Evolutionary conservation across 2,888 invertebrate species (phyloP).

Genomic region (Microctonus hyperodae): DNA sequence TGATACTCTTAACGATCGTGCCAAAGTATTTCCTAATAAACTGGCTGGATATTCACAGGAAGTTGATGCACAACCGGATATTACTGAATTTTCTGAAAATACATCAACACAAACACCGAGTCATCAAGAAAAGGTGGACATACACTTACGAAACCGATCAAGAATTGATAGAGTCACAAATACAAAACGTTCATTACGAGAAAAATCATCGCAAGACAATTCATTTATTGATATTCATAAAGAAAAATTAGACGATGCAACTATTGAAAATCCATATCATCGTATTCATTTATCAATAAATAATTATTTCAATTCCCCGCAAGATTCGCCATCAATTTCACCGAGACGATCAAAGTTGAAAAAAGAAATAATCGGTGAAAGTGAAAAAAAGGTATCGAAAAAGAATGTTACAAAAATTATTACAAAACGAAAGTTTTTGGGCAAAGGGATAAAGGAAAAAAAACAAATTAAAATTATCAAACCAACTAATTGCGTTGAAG

Average conservation of each 20-base stretch:
- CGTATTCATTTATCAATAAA: constrained; percentile 10
- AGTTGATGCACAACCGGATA: not conserved
- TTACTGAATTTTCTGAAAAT: not conserved
- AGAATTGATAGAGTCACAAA: not conserved
- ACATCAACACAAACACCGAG: not conserved
- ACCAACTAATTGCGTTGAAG: not conserved
- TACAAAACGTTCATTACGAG: not conserved
- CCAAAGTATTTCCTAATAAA: not conserved
- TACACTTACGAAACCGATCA: not conserved
- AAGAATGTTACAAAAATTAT: not conserved
- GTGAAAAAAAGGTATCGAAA: not conserved
- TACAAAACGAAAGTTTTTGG: constrained; percentile 2
- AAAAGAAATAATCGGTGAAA: not conserved
- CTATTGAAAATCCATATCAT: not conserved
- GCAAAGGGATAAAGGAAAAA: not conserved
- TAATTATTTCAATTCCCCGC: constrained; percentile 14
- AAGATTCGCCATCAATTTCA: not conserved
- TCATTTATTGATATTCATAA: not conserved
- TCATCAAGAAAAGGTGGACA: not conserved
- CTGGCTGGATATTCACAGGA: not conserved
- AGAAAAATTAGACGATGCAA: not conserved
- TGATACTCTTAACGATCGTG: not conserved
- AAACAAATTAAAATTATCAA: not conserved
- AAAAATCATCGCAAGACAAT: not conserved
- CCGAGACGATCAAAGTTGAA: not conserved